Base-by-base conservation (phyloP, 1,140 invertebrate species). In the Micrasema minimum region DNA sequence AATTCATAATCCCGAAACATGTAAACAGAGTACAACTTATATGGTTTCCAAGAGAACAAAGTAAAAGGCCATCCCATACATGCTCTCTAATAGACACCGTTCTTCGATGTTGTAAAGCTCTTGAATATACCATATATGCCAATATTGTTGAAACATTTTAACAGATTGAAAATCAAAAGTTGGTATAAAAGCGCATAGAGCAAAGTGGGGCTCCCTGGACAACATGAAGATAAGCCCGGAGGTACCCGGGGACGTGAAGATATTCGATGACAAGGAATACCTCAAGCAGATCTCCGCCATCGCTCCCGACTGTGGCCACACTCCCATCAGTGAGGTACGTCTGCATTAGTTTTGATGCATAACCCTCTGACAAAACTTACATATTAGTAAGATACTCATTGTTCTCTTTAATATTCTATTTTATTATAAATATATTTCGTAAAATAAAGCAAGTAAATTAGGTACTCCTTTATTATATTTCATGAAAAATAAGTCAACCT, bases 181-280 rank as follows among this genome's bases (percentile, higher is more conserved):
- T 96, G 81, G 92, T 94, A 88, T 93, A 79, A 93, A 94, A 83
- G 93, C 90, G 68, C 88, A 93, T 81, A 93, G n/a, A n/a, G 92
- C 82, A 94, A 95, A 85, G 87, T 97, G 73, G 73, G 95, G 95
- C 59, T 97, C 95, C 20, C 79, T 97, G 85, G 94, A 96, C 79
- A 98, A 99, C 82, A 90, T 97, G 66, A 94, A 95, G 92, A 99
- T 85, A 93, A 90, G 83, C 94, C 97, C 48, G 93, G 95, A 66
- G 97, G 97, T 62, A n/a, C n/a, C n/a, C n/a, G 96, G 97, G 38
- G 94, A 95, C 64, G 92, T 93, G 81, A 95, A 95, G 85, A 96
- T 96, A 78, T 97, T 96, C 82, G 93, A 96, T 80, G 94, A 96
- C 85, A 96, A 93, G 84, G 93, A 95, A 70, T 98, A 98, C 86